Conservation (phyloP, 2,888 invertebrate species). For the Tricholauxania praeusta region DNA sequence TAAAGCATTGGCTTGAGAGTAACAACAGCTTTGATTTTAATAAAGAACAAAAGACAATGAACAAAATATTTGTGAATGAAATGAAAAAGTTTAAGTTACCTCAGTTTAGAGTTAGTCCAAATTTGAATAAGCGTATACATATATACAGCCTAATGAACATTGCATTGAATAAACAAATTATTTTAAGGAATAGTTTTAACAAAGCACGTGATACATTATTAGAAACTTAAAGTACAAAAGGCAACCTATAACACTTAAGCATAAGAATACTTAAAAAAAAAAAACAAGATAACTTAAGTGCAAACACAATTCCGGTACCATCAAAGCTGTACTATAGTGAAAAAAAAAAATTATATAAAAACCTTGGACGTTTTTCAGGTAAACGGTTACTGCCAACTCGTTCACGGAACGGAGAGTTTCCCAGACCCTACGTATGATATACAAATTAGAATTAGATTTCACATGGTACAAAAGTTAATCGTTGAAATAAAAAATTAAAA, state of each 20-base stretch:
- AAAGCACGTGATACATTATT: constrained; percentile 41
- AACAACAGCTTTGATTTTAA: too few species aligned
- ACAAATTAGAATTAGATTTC: constrained; percentile 41
- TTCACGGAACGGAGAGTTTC: constrained; percentile 89
- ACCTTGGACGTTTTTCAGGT: constrained; percentile 88
- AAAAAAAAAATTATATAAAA: constrained; percentile 59
- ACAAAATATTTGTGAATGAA: too few species aligned
- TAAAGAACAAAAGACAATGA: too few species aligned
- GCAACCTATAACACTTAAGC: constrained; percentile 2
- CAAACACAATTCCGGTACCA: constrained; percentile 31
- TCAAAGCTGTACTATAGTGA: not conserved
- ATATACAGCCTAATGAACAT: not conserved
- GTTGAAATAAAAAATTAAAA: constrained; percentile 15
- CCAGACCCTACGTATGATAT: constrained; percentile 68
- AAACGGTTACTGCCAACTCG: constrained; percentile 89
- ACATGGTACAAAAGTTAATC: constrained; percentile 17
- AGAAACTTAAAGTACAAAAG: constrained; percentile 31
- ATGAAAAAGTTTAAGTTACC: too few species aligned
- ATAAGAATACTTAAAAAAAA: constrained; percentile 28
- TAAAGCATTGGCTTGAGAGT: too few species aligned
- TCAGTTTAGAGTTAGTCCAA: not conserved
- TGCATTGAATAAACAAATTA: not conserved
- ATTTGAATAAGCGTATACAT: not conserved
- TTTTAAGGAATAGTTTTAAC: not conserved
- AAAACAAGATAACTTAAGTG: constrained; percentile 45